Evolutionary conservation across 2,113 vertebrate genomes (phyloP).

Genomic region (Alaudala cheleensis): DNA sequence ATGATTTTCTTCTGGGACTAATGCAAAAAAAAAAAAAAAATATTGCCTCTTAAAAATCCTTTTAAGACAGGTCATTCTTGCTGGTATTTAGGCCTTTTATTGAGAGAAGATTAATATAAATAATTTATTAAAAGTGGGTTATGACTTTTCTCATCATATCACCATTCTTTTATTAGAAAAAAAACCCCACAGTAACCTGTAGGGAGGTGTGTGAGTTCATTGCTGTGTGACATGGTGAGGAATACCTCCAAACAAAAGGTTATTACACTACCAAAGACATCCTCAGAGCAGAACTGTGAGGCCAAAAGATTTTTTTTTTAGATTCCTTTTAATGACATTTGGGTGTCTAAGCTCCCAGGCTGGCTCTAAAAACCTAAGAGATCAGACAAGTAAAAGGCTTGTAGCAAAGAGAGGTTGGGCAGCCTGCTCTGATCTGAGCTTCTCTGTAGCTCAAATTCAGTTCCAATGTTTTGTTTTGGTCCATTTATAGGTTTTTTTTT

Average conservation of each 20-base stretch:
- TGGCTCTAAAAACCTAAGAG: not conserved
- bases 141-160: not conserved
- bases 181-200: not conserved
- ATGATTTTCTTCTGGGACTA: conserved; percentile 12
- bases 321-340: not conserved
- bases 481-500: not conserved
- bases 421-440: not conserved
- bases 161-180: not conserved
- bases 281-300: not conserved
- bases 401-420: not conserved
- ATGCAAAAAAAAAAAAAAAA: not conserved
- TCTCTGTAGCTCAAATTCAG: not conserved
- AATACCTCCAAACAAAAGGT: not conserved
- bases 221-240: not conserved
- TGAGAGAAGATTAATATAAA: not conserved
- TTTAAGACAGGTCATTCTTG: not conserved
- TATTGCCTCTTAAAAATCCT: conserved; percentile 26
- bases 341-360: not conserved
- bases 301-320: too few relatives aligned
- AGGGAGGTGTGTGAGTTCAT: not conserved
- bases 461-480: not conserved
- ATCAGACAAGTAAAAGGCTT: not conserved
- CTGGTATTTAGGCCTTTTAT: not conserved
- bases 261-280: not conserved
- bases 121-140: not conserved